Conservation (phyloP, 1,140 invertebrate genomes). For the silkworm (Bombyx mori) region ASM3026992v2 NC_085118.1:1995001-1995500, state of each 20-base stretch:
- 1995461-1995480: too few species aligned
- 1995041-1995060: conserved; percentile 37
- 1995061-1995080: conserved; percentile 28
- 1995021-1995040: conserved; percentile 49
- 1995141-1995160: conserved; percentile 43
- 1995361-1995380: conserved; percentile 23
- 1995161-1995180: conserved; percentile 27
- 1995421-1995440: too few species aligned
- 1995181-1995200: conserved; percentile 29
- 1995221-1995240: conserved; percentile 35
- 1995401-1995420: too few species aligned
- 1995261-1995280: neutral
- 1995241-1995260: conserved; percentile 50
- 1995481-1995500: too few species aligned
- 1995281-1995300: neutral
- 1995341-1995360: conserved; percentile 28
- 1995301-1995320: conserved; percentile 8
- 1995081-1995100: conserved; percentile 42
- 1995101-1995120: conserved; percentile 44
- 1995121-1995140: conserved; percentile 35
- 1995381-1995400: conserved; percentile 22
- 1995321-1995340: conserved; percentile 45
- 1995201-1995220: conserved; percentile 49
- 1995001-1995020: conserved; percentile 46
- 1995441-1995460: too few species aligned